Evolutionary conservation across 2,113 vertebrate genomes (phyloP).

Genomic region (Pteronura brasiliensis): DNA sequence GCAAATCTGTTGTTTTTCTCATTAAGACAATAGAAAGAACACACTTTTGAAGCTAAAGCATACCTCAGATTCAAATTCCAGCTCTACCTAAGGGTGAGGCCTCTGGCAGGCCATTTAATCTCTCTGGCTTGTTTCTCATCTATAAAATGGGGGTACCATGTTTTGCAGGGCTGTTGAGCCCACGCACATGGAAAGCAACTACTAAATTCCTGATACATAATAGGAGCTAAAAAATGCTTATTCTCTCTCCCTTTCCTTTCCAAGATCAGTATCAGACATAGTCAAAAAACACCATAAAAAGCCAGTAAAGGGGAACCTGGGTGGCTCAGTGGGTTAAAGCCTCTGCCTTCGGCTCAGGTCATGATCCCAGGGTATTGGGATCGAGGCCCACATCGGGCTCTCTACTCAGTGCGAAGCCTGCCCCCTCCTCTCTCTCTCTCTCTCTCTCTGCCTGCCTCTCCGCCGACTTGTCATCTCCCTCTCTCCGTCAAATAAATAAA

Average conservation of each 20-base stretch:
- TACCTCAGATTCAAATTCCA: background rate
- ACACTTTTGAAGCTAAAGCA: background rate
- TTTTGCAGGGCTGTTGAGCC: background rate
- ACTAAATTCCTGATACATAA: background rate
- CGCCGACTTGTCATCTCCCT: too few relatives aligned
- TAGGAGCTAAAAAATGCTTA: slow-evolving; percentile 18
- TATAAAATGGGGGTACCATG: background rate
- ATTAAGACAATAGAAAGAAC: background rate
- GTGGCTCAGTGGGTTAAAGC: background rate
- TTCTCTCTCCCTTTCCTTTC: background rate
- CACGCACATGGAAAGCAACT: background rate
- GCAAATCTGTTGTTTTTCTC: background rate
- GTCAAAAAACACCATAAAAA: background rate
- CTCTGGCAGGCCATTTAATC: background rate
- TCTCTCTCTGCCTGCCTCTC: too few relatives aligned
- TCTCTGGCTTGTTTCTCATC: background rate
- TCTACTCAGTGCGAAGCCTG: too few relatives aligned
- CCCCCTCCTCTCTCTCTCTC: too few relatives aligned
- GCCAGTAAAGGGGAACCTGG: background rate
- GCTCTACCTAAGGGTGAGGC: background rate
- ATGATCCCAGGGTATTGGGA: background rate
- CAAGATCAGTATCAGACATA: background rate
- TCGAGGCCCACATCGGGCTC: too few relatives aligned
- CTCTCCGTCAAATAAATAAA: too few relatives aligned
- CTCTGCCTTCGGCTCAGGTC: background rate